Conservation (phyloP, 2,888 invertebrate species). For the Leistus spinibarbis region DNA sequence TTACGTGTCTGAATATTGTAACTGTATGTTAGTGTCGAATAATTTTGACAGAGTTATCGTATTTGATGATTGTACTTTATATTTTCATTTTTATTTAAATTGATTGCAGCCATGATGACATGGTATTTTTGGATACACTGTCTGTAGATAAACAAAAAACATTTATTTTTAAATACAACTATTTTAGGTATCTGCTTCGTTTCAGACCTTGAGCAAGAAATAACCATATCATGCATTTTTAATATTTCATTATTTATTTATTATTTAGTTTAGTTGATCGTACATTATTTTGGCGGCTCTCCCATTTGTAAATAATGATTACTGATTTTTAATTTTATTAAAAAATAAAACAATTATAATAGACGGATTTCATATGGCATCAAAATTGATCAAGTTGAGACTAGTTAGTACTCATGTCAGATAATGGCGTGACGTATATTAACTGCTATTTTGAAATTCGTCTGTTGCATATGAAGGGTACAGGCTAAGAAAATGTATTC, state of each 20-base stretch:
- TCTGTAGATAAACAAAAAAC: slow-evolving; percentile 36
- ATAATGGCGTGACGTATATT: background rate
- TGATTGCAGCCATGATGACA: slow-evolving; percentile 33
- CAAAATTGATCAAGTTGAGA: background rate
- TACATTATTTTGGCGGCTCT: background rate
- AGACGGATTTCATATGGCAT: background rate
- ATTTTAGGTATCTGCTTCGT: slow-evolving; percentile 37
- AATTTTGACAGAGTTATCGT: slow-evolving; percentile 16
- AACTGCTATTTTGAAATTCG: background rate
- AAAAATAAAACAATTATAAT: background rate
- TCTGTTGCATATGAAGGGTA: background rate
- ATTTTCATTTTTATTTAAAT: slow-evolving; percentile 1
- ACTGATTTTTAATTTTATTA: background rate
- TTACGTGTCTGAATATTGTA: slow-evolving; percentile 21
- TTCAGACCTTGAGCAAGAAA: slow-evolving; percentile 17
- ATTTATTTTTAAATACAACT: slow-evolving; percentile 36
- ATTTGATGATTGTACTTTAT: slow-evolving; percentile 9
- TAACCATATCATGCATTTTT: slow-evolving; percentile 19
- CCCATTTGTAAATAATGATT: background rate
- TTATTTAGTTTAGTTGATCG: background rate
- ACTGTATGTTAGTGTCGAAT: slow-evolving; percentile 34
- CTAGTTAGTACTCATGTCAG: background rate
- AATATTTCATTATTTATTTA: slow-evolving; percentile 10
- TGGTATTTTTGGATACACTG: slow-evolving; percentile 36
- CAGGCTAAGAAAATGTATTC: no score